Evolutionary conservation across 1,140 invertebrate genomes (phyloP), one percentile per base, ranked within the genome.

Genomic region (Drosophila cardini): DNA sequence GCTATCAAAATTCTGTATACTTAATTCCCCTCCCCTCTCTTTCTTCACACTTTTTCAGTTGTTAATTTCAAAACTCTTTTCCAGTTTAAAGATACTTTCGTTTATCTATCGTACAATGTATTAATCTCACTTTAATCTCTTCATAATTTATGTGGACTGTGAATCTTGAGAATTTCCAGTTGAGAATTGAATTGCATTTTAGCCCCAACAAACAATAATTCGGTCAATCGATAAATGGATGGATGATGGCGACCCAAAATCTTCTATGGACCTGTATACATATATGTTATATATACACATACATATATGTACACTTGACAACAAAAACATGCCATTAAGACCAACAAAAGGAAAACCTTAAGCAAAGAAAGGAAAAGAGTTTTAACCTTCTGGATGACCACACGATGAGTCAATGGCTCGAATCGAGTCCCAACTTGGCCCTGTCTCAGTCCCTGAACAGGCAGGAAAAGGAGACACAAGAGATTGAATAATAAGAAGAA

Each of bases 141-240:
- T 21, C 3, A 42, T 52, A 63, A 76, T 70, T 79, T 76, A 84
- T 73, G 73, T 18, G 16, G 13, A 64, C 36, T 60, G 32, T 7
- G 42, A 58, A 18, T 15, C 50, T 13, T 64, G 48, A 55, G 10
- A 60, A 67, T 26, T 2, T 58, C n/a, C 34, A 52, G n/a, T 8
- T 55, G 48, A 43, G 15, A 52, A 72, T 34, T 53, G 50, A 73
- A 74, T 69, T 43, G 38, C 76, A 76, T 70, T 50, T 74, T 18
- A 46, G 15, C 42, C 36, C 21, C 36, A 83, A 60, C 65, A 65
- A 36, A 68, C 73, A 67, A 72, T 85, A 81, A 81, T 34, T 81
- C 53, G 75, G 78, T 70, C 78, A 85, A 82, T 86, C 82, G 78
- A 85, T 86, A 78, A 81, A 78, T 61, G 68, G 70, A 76, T 72